Conservation (phyloP, 2,113 vertebrate genomes). For the Neodontobutis hainanensis region DNA sequence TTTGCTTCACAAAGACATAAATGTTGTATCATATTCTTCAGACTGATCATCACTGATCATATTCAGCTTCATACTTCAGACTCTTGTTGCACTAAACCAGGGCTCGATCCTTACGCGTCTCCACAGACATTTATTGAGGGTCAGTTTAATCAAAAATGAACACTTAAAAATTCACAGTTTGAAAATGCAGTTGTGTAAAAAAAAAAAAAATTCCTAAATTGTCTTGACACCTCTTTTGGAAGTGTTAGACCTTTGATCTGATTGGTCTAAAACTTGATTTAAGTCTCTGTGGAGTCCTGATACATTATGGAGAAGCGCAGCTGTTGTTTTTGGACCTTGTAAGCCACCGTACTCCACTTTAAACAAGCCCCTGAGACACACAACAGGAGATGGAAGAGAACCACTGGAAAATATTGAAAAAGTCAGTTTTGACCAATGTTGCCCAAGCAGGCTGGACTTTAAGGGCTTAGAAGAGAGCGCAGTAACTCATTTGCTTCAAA, state of each 20-base stretch:
- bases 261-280: too few relatives aligned
- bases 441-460: too few relatives aligned
- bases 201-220: too few relatives aligned
- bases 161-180: too few relatives aligned
- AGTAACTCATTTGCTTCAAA: too few relatives aligned
- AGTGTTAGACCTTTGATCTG: too few relatives aligned
- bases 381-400: constrained; percentile 62
- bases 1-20: constrained; percentile 7
- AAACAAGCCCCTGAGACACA: constrained; percentile 44
- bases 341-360: constrained; percentile 35
- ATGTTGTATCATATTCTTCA: constrained; percentile 49
- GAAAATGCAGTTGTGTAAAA: too few relatives aligned
- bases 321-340: constrained; percentile 50
- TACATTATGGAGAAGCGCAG: constrained; percentile 57
- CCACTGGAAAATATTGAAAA: constrained; percentile 16
- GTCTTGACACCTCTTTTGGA: too few relatives aligned
- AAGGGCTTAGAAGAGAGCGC: too few relatives aligned
- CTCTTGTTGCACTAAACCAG: constrained; percentile 59
- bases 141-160: too few relatives aligned
- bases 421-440: too few relatives aligned
- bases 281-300: constrained; percentile 10
- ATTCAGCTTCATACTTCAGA: constrained; percentile 47
- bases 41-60: constrained; percentile 45
- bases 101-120: constrained; percentile 67
- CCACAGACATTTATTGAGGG: background rate